Conservation (phyloP, 2,113 vertebrate species). For the Psilopogon haemacephalus region DNA sequence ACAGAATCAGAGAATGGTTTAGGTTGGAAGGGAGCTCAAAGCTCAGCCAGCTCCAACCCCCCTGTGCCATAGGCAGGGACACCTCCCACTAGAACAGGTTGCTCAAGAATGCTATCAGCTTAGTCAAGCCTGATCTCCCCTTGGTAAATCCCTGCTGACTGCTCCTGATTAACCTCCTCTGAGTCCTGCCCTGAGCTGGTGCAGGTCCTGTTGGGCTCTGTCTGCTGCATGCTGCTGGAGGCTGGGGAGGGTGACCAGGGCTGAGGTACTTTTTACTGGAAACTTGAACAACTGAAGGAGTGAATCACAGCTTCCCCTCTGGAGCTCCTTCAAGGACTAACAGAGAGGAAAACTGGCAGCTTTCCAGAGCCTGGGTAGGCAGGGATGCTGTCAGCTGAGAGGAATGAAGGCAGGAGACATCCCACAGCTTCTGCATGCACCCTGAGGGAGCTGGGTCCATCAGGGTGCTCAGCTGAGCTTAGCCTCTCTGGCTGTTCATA, state of each 20-base stretch:
- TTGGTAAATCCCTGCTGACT: too few species aligned
- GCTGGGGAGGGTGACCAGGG: slow-evolving; percentile 26
- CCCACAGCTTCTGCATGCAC: accelerated
- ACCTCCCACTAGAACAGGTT: too few species aligned
- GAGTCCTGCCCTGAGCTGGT: neutral
- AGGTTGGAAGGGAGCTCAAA: too few species aligned
- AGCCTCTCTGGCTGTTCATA: accelerated
- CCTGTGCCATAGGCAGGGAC: too few species aligned
- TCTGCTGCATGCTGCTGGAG: neutral
- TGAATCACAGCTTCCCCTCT: slow-evolving; percentile 60
- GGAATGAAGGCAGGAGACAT: neutral
- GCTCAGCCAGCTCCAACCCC: too few species aligned
- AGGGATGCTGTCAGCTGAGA: neutral
- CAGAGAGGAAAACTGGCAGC: neutral
- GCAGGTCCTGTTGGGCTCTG: neutral
- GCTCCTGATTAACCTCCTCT: too few species aligned
- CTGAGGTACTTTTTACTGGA: neutral
- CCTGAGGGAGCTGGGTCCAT: accelerated
- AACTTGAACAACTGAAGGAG: slow-evolving; percentile 16
- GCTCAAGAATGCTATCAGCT: too few species aligned
- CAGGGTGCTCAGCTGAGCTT: neutral
- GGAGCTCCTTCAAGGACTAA: neutral
- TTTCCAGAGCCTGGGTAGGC: neutral
- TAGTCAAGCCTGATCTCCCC: too few species aligned
- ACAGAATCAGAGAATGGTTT: too few species aligned